Base-by-base conservation (phyloP, 2,113 vertebrate genomes). In the human region DNA sequence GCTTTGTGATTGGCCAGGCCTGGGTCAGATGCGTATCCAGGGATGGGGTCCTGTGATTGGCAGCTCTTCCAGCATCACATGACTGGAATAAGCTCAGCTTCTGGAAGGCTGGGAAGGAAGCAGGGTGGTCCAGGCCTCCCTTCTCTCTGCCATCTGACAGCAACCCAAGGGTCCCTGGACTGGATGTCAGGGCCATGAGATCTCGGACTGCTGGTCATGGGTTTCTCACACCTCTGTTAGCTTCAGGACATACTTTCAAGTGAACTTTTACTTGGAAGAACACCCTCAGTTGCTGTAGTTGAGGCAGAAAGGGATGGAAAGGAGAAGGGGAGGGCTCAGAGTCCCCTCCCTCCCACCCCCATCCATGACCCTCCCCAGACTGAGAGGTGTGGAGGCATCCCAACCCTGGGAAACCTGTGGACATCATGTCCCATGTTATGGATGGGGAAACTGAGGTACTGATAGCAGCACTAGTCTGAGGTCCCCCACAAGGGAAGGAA, bases 381-480 rank as follows among this genome's bases (percentile, higher is more conserved):
- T 48, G 6, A 40, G 23, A 55, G 45, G 25, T 5, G 2, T n/a
- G 5, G 50, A 20, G 57, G 25, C 27, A 14, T 43, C n/a, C 55
- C 23, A 16, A 18, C 11, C 61, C 82, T 18, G 20, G 79, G 32
- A 82, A 14, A 18, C 20, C 1, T 23, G n/a, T 38, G 52, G 86
- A 43, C 55, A 22, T 6, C 35, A 27, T 0, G 1, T 27, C 52
- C 86, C 76, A 8, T 55, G 35, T 64, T 3, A 35, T 43, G 78
- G 90, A 93, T 0, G 14, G 84, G 55, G 43, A 83, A 32, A 40
- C 16, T 0, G n/a, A 86, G 96, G 4, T n/a, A 10, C 45, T 8
- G 30, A 38, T 17, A 13, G 38, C 68, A 10, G 6, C 7, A 35
- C n/a, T 11, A 1, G 22, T 50, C 76, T 8, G 2, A 0, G 22